Percentiles rank a stretch among this genome's conserved stretches.
phyloP scores from a whole-genome alignment of 2,113 vertebrate genomes.

The Triplophysa rosa region DNA sequence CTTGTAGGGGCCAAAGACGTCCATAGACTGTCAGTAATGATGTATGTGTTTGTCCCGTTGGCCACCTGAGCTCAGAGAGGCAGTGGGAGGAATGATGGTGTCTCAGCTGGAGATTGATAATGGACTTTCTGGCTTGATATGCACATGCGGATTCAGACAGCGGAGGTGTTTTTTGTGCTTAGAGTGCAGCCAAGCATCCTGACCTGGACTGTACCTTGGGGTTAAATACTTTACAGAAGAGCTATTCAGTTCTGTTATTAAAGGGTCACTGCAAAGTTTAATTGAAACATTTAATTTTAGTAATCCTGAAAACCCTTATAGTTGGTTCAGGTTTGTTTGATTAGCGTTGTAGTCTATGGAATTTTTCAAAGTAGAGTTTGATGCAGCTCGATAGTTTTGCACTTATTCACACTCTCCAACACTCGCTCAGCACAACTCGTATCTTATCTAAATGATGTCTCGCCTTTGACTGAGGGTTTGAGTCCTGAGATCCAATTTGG shows the following conservation, averaged over 20 bases:
- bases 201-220: not conserved
- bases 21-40: conserved; percentile 35
- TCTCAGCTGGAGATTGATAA: conserved; percentile 50
- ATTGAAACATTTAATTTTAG: too few species aligned
- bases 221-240: too few species aligned
- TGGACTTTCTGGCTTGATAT: conserved; percentile 33
- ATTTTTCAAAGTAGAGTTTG: not conserved
- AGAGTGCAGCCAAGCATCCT: not conserved
- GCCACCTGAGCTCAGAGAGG: conserved; percentile 50
- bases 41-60: conserved; percentile 28
- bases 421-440: too few species aligned
- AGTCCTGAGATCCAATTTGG: not conserved
- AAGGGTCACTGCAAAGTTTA: too few species aligned
- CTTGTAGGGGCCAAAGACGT: not conserved
- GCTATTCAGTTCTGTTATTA: too few species aligned
- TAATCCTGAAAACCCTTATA: too few species aligned
- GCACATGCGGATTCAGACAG: conserved; percentile 22
- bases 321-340: too few species aligned
- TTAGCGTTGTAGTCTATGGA: not conserved
- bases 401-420: too few species aligned
- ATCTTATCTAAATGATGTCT: not conserved
- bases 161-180: not conserved
- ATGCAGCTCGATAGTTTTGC: too few species aligned
- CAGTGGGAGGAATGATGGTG: conserved; percentile 16
- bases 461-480: not conserved